Base-by-base conservation (phyloP, 1,140 invertebrate genomes). In the Hylaeus anthracinus region DNA sequence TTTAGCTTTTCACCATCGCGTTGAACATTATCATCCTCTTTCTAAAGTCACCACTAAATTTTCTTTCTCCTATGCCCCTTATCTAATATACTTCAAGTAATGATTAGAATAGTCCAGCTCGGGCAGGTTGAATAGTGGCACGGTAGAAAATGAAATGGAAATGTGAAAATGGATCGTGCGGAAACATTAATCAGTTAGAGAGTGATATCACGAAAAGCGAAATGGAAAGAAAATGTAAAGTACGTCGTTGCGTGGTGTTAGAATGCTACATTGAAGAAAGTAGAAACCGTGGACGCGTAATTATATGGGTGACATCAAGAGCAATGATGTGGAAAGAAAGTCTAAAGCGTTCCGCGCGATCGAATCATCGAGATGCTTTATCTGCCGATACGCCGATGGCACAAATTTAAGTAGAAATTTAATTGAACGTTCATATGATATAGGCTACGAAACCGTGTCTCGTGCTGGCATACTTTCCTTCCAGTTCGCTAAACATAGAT, bases 401-500 rank as follows among this genome's bases (percentile, higher is more conserved):
- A 64, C 14, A 14, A 41, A 65, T 66, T 48, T 60, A 12, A 37
- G 5, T 73, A 60, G 51, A 65, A 67, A 74, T 60, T 74, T 67
- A 80, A 74, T 80, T 51, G 26, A 71, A 73, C 8, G 9, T 26
- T 37, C 41, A 51, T 2, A 0, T 5, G 14, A 53, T 74, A 74
- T 67, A 60, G 45, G 63, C n/a, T 51, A 66, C 3, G 39, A 58
- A 67, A 61, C 53, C 63, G 37, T 66, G 70, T 51, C 63, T 58
- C 45, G 9, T 1, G 51, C 41, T 80, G 78, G 63, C 63, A 80
- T 60, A 66, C 71, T 74, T 74, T 80, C 53, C 12, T 14, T 37
- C 8, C 43, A 39, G 5, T 26, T 58, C 43, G 71, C 43, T 66
- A 53, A 73, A 65, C 77, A 51, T 43, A 67, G 55, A 56, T 74